These are phyloP conservation scores for Aphodius granarius DNA, from an alignment of 2,888 invertebrate genomes.

Conservation along the genomic window DNA sequence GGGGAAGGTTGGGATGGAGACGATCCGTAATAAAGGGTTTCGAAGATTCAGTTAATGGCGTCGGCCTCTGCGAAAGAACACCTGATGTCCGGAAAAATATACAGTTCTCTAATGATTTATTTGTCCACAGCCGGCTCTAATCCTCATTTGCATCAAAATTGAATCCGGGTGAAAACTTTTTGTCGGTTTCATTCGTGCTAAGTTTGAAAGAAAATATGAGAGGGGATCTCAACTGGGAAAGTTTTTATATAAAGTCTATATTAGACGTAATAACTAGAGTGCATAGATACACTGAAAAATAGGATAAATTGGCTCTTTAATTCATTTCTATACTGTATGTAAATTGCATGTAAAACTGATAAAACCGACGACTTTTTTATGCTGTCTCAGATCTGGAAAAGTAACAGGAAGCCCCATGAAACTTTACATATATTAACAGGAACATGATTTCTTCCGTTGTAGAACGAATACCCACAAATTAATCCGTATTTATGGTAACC, in stretches of 20 bases:
- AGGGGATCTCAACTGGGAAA: not conserved
- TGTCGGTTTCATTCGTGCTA: not conserved
- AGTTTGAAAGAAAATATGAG: not conserved
- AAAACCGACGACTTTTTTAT: too few relatives aligned
- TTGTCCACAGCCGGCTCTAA: slow-evolving; percentile 10
- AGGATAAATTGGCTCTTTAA: too few relatives aligned
- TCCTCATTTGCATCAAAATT: slow-evolving; percentile 9
- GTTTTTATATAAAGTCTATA: not conserved
- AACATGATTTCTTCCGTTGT: not conserved
- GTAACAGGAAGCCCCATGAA: not conserved
- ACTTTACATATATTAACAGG: not conserved
- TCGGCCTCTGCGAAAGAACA: slow-evolving; percentile 27
- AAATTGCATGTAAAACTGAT: too few relatives aligned
- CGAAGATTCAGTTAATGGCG: slow-evolving; percentile 25
- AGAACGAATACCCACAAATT: not conserved
- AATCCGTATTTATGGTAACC: not conserved
- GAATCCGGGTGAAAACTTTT: slow-evolving; percentile 7
- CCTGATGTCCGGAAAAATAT: slow-evolving; percentile 30
- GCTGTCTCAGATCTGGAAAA: too few relatives aligned
- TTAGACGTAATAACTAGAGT: not conserved
- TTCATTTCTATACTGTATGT: too few relatives aligned
- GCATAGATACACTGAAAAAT: too few relatives aligned
- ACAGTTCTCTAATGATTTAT: slow-evolving; percentile 29
- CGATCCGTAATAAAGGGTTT: slow-evolving; percentile 21
- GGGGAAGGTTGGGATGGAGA: not conserved